These are phyloP conservation scores for Plecotus auritus DNA, from an alignment of 2,113 vertebrate species.

Conservation along the genomic window DNA sequence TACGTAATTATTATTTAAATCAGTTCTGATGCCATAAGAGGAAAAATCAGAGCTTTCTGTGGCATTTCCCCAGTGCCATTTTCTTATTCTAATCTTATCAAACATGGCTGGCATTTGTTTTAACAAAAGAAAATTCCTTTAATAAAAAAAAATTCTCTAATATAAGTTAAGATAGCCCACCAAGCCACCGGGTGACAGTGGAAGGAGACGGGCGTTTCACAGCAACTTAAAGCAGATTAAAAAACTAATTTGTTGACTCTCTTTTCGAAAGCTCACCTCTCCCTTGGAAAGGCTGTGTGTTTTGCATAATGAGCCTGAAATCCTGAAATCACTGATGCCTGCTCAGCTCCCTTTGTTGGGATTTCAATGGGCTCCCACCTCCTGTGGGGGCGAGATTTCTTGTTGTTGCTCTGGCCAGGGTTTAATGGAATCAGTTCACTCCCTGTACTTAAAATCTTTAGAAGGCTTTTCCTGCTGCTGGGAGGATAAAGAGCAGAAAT, in stretches of 20 bases:
- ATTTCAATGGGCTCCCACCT: neutral
- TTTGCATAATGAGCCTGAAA: neutral
- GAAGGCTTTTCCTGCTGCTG: neutral
- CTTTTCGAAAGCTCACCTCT: constrained; percentile 8
- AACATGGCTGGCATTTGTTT: constrained; percentile 48
- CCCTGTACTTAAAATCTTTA: neutral
- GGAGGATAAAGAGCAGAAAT: neutral
- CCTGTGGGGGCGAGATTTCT: fast-evolving
- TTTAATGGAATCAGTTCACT: neutral
- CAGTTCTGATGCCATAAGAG: constrained; percentile 21
- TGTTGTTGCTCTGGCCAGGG: neutral
- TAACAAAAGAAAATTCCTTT: constrained; percentile 4
- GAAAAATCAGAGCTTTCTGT: constrained; percentile 35
- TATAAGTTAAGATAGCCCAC: constrained; percentile 36
- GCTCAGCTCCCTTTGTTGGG: neutral
- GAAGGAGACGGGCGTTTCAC: neutral
- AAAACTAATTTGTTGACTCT: constrained; percentile 38
- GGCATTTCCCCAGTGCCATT: constrained; percentile 7
- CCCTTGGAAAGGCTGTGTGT: neutral
- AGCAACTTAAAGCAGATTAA: constrained; percentile 2
- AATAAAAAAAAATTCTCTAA: constrained; percentile 3
- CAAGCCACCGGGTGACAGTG: neutral
- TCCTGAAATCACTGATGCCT: neutral
- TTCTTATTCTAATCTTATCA: constrained; percentile 57
- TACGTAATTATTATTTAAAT: constrained; percentile 44